phyloP scores from a whole-genome alignment of 2,797 vertebrate genomes.

The Jordanella pulchra region DNA sequence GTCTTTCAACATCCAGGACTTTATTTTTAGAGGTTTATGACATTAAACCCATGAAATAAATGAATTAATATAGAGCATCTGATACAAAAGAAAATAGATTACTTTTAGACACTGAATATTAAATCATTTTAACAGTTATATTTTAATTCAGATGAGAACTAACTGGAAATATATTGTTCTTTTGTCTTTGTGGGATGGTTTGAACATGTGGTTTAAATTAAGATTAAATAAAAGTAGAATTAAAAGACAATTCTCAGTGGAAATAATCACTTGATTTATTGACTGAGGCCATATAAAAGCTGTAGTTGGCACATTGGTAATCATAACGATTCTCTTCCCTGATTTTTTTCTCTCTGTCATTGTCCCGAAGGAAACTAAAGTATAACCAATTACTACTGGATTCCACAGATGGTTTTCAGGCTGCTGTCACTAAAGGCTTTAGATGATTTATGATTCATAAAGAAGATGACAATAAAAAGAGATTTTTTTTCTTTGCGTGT shows the following conservation, averaged over 20 bases:
- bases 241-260: neutral
- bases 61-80: neutral
- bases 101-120: neutral
- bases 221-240: neutral
- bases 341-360: conserved; percentile 12
- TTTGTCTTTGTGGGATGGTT: neutral
- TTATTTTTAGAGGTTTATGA: neutral
- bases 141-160: neutral
- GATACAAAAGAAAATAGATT: neutral
- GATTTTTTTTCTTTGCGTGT: neutral
- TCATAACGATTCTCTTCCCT: conserved; percentile 22
- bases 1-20: neutral
- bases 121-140: neutral
- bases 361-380: conserved; percentile 10
- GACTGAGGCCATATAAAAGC: conserved; percentile 11
- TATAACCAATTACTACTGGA: conserved; percentile 24
- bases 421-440: conserved; percentile 3
- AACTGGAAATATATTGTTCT: neutral
- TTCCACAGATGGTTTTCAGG: conserved; percentile 8
- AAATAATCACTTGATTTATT: conserved; percentile 5
- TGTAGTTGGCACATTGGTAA: conserved; percentile 19
- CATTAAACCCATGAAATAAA: neutral
- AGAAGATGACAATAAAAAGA: conserved; percentile 7
- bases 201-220: conserved; percentile 1
- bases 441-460: conserved; percentile 10